Conservation (phyloP, 2,797 vertebrate species). For the Gouania willdenowi region DNA sequence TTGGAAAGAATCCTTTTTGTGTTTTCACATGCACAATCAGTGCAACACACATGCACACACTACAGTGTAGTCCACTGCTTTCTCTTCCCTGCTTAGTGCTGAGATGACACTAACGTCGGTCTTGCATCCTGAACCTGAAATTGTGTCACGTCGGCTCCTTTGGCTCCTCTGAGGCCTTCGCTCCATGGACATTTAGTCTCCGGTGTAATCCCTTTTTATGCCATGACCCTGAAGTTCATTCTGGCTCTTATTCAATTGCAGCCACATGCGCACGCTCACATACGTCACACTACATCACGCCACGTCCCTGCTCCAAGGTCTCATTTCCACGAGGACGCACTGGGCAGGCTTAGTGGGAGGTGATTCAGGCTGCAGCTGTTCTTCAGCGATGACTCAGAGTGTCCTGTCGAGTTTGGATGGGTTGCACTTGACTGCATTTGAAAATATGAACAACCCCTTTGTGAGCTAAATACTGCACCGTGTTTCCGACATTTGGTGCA, state of each 20-base stretch:
- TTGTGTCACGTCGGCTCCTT: conserved; percentile 55
- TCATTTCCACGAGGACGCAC: conserved; percentile 36
- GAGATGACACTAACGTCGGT: conserved; percentile 27
- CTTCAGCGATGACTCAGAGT: conserved; percentile 32
- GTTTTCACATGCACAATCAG: no score
- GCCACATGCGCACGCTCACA: neutral
- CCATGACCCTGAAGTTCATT: conserved; percentile 40
- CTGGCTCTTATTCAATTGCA: conserved; percentile 36
- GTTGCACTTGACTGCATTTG: conserved; percentile 1
- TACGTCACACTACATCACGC: neutral
- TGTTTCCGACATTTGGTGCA: neutral
- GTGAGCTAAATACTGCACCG: neutral
- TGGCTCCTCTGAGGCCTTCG: conserved; percentile 25
- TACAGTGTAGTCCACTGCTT: conserved; percentile 3
- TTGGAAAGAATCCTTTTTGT: no score
- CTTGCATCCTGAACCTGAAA: conserved; percentile 61
- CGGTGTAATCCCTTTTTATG: conserved; percentile 54
- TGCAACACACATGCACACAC: no score
- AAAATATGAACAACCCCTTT: conserved; percentile 1
- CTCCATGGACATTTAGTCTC: conserved; percentile 52
- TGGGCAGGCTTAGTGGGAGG: conserved; percentile 18
- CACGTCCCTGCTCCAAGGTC: conserved; percentile 43
- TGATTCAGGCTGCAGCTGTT: conserved; percentile 33
- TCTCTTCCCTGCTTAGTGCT: conserved; percentile 33
- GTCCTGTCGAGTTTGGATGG: conserved; percentile 4